Evolutionary conservation across 2,113 vertebrate species (phyloP).

Genomic region (Bubo scandiacus): DNA sequence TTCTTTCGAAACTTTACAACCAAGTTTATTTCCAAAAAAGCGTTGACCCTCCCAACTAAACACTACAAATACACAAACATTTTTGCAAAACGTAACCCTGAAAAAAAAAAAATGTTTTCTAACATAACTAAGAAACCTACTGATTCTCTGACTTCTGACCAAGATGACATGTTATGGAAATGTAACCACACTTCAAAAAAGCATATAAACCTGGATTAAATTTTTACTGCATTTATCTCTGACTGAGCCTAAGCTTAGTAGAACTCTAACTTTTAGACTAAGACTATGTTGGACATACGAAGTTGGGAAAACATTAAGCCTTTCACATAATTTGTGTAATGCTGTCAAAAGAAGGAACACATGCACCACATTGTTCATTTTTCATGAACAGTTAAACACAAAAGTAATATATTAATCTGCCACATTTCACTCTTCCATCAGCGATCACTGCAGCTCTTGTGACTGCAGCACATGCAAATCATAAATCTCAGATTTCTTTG

Average conservation of each 20-base stretch:
- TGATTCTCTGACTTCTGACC: neutral
- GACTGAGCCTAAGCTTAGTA: neutral
- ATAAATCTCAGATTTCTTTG: slow-evolving; percentile 1
- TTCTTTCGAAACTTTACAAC: neutral
- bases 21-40: neutral
- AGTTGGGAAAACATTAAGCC: neutral
- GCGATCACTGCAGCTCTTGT: neutral
- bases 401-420: neutral
- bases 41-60: neutral
- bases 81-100: neutral
- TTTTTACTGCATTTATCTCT: neutral
- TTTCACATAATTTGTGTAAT: neutral
- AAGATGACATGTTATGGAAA: neutral
- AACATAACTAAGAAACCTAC: neutral
- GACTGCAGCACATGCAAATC: neutral
- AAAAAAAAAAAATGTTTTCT: neutral
- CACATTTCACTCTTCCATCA: slow-evolving; percentile 5
- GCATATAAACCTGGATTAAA: neutral
- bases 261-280: neutral
- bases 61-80: neutral
- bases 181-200: neutral
- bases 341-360: neutral
- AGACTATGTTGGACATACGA: neutral
- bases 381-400: slow-evolving; percentile 1
- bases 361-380: neutral